A percentile compares a stretch with the other conserved stretches of the same genome.
phyloP scores from a whole-genome alignment of 2,797 vertebrate species.

The Microctenopoma steveboyesi region DNA sequence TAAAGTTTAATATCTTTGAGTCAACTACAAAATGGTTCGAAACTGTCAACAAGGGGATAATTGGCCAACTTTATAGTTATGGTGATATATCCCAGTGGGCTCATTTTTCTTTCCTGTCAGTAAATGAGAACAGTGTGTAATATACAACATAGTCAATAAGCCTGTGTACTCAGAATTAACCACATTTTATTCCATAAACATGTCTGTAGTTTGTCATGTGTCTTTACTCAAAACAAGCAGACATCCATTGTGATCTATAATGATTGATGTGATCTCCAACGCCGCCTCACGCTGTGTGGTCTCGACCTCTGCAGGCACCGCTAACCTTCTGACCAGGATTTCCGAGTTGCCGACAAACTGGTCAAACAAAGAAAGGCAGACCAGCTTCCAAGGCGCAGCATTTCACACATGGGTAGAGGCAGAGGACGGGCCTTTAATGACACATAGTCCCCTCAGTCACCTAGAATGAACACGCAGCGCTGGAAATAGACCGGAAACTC shows the following conservation, averaged over 20 bases:
- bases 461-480: conserved; percentile 76
- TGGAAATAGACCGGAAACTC: conserved; percentile 82
- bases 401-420: conserved; percentile 78
- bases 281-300: background rate
- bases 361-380: conserved; percentile 72
- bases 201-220: background rate
- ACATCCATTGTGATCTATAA: background rate
- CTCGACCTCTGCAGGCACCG: conserved; percentile 47
- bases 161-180: conserved; percentile 9
- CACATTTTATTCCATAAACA: conserved; percentile 12
- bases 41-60: conserved; percentile 96
- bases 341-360: conserved; percentile 45
- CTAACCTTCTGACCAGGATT: conserved; percentile 55
- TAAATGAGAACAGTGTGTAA: conserved; percentile 84
- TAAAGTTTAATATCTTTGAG: conserved; percentile 99
- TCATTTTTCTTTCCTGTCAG: conserved; percentile 91
- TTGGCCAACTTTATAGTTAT: conserved; percentile 94
- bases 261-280: background rate
- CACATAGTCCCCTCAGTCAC: conserved; percentile 77
- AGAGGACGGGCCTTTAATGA: conserved; percentile 76
- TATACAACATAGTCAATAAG: conserved; percentile 22
- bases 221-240: background rate
- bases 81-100: conserved; percentile 93
- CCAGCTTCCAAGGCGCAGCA: conserved; percentile 72
- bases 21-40: conserved; percentile 96